These are phyloP conservation scores for Aporophyla lueneburgensis DNA, from an alignment of 2,888 invertebrate genomes.

Conservation along the genomic window DNA sequence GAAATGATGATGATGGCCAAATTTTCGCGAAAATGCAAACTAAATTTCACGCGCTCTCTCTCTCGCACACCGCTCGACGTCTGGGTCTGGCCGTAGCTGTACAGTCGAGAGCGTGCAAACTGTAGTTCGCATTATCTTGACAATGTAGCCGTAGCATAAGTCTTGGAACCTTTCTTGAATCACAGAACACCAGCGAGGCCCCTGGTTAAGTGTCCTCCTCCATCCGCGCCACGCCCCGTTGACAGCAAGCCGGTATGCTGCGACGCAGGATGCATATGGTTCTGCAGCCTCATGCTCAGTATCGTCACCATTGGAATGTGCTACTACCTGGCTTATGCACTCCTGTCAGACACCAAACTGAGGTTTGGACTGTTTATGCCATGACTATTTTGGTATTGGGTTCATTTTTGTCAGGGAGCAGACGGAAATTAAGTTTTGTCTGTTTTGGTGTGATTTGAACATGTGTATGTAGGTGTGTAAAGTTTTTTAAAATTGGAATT, in stretches of 20 bases:
- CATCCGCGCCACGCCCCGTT: background rate
- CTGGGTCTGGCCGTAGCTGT: background rate
- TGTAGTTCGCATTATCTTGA: too few species aligned
- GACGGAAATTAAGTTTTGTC: background rate
- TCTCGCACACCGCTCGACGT: background rate
- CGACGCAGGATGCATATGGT: constrained; percentile 83
- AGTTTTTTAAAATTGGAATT: background rate
- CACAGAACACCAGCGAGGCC: constrained; percentile 1
- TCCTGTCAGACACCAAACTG: constrained; percentile 81
- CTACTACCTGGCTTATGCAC: constrained; percentile 81
- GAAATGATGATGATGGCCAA: too few species aligned
- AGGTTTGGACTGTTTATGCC: constrained; percentile 83
- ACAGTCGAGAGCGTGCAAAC: too few species aligned
- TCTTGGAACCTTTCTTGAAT: background rate
- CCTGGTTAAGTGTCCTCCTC: background rate
- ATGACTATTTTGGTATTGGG: constrained; percentile 17
- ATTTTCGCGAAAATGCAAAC: background rate
- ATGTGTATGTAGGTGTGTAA: background rate
- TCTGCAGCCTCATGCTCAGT: constrained; percentile 76
- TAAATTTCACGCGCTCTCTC: background rate
- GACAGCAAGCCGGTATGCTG: constrained; percentile 78
- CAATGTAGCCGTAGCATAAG: too few species aligned
- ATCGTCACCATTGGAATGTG: constrained; percentile 79
- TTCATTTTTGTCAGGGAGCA: background rate
- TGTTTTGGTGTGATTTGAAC: background rate